Percentiles rank a stretch among this genome's conserved stretches.
These are phyloP conservation scores for Agrotis ipsilon DNA, from an alignment of 2,888 invertebrate species.

Conservation along the genomic window DNA sequence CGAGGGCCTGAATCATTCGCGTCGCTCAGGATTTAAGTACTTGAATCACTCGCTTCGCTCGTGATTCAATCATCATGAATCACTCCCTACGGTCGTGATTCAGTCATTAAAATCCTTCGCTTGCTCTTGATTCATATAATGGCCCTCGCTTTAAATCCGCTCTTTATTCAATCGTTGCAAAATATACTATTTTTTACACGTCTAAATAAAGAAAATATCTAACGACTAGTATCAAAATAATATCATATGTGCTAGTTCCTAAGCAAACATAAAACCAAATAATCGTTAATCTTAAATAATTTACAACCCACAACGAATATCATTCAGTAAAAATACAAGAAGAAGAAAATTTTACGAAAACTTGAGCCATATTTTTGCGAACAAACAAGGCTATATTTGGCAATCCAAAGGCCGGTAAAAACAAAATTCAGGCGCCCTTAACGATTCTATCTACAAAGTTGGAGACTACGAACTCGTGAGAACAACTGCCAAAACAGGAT, in stretches of 20 bases:
- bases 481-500: conserved; percentile 37
- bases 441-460: conserved; percentile 51
- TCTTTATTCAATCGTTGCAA: no score
- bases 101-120: no score
- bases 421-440: conserved; percentile 41
- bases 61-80: no score
- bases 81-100: no score
- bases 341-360: conserved; percentile 9
- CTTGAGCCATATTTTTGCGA: conserved; percentile 29
- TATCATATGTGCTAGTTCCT: background rate
- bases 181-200: no score
- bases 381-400: conserved; percentile 45
- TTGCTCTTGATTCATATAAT: no score
- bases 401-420: conserved; percentile 27
- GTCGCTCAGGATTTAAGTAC: no score
- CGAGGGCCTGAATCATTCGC: no score
- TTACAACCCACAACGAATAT: background rate
- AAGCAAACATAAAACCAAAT: background rate
- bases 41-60: no score
- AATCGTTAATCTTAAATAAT: no score
- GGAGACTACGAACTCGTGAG: conserved; percentile 17
- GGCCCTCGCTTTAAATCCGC: no score
- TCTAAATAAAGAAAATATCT: background rate
- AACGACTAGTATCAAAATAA: background rate
- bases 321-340: conserved; percentile 1